Percentiles rank a stretch among this genome's conserved stretches.
These are phyloP conservation scores for Cyprinodon diabolis DNA, from an alignment of 2,797 vertebrate species.

Conservation along the genomic window DNA sequence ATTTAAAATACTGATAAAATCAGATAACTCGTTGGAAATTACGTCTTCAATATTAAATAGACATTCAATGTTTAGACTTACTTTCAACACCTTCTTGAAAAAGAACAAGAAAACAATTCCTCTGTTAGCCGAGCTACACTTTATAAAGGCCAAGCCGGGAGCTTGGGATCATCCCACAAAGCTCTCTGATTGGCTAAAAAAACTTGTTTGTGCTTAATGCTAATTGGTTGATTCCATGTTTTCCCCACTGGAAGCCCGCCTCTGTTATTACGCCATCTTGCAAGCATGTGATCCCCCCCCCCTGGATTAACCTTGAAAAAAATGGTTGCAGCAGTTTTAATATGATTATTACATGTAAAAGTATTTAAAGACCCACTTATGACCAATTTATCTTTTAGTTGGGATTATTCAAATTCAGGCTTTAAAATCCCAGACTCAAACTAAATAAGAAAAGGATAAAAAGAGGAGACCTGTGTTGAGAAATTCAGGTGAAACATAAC, in stretches of 20 bases:
- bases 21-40: not conserved
- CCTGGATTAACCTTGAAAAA: not conserved
- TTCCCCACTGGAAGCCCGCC: constrained; percentile 7
- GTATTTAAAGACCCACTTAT: not conserved
- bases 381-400: not conserved
- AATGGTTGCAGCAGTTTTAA: not conserved
- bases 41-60: not conserved
- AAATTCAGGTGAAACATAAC: not conserved
- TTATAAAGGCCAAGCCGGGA: constrained; percentile 64
- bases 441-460: too few relatives aligned
- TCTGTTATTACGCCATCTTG: not conserved
- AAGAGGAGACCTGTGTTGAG: not conserved
- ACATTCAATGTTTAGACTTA: constrained; percentile 23
- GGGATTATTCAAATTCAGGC: not conserved
- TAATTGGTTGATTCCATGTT: constrained; percentile 64
- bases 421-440: not conserved
- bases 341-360: not conserved
- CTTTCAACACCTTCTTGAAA: not conserved
- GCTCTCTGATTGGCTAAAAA: constrained; percentile 44
- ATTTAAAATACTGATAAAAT: not conserved
- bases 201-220: not conserved
- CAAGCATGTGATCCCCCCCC: constrained; percentile 71
- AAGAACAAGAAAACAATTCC: not conserved
- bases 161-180: not conserved
- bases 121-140: fast-evolving